Conservation (phyloP, 2,797 vertebrate species). For the Triplophysa yarkandensis region DNA sequence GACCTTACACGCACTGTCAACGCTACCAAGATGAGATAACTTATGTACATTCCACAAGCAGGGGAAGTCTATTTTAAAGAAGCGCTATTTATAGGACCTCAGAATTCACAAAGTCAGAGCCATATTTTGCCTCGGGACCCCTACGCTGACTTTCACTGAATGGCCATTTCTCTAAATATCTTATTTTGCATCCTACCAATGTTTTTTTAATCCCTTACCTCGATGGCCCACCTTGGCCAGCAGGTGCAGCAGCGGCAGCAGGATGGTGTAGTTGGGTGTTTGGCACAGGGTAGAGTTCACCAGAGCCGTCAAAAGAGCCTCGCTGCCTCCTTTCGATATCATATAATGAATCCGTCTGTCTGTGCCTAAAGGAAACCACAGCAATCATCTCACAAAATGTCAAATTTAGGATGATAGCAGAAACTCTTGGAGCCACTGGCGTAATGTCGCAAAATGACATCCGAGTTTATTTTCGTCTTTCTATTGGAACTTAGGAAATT, state of each 20-base stretch:
- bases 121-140: background rate
- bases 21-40: background rate
- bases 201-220: constrained; percentile 80
- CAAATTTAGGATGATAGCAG: constrained; percentile 15
- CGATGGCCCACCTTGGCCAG: constrained; percentile 86
- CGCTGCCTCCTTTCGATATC: constrained; percentile 89
- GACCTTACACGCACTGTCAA: constrained; percentile 28
- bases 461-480: constrained; percentile 9
- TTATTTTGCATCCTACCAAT: no score
- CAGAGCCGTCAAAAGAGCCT: constrained; percentile 83
- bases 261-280: constrained; percentile 70
- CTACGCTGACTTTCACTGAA: no score
- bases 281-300: constrained; percentile 60
- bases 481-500: constrained; percentile 20
- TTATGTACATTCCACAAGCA: background rate
- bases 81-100: constrained; percentile 18
- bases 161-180: no score
- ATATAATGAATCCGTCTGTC: constrained; percentile 84
- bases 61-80: constrained; percentile 7
- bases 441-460: constrained; percentile 7
- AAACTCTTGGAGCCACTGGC: constrained; percentile 13
- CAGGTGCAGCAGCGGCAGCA: constrained; percentile 83
- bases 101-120: constrained; percentile 13
- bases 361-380: constrained; percentile 72
- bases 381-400: constrained; percentile 22